A percentile compares a stretch with the other conserved stretches of the same genome.
Conservation (phyloP, 64 coral and sea anemone genomes). For the Trachythela sp. region DNA sequence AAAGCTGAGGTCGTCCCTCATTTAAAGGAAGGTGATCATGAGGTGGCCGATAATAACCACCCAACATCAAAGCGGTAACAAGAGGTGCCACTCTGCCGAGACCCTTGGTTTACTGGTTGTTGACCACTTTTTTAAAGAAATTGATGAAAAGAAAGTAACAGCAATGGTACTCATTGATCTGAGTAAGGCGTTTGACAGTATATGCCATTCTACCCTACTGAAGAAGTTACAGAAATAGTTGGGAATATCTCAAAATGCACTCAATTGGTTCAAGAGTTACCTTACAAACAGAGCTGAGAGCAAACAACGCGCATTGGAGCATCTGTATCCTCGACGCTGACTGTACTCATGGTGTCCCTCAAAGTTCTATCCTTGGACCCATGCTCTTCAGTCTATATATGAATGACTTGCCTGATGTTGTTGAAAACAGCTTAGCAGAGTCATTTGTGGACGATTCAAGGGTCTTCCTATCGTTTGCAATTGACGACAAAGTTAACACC, state of each 20-base stretch:
- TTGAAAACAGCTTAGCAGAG: not conserved
- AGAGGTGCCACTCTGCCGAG: constrained; percentile 24
- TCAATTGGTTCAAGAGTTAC: constrained; percentile 34
- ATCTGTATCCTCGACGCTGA: constrained; percentile 11
- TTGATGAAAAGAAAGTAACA: constrained; percentile 42
- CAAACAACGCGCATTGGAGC: constrained; percentile 14
- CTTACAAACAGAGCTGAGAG: constrained; percentile 22
- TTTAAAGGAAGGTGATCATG: not conserved
- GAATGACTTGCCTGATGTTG: constrained; percentile 29
- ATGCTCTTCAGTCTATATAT: constrained; percentile 37
- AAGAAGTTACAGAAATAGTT: constrained; percentile 30
- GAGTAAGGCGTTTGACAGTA: constrained; percentile 48
- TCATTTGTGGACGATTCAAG: not conserved
- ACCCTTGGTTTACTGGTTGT: constrained; percentile 18
- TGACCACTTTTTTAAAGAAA: constrained; percentile 44
- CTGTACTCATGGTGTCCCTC: constrained; percentile 23
- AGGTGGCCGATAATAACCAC: not conserved
- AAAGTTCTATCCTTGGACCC: constrained; percentile 24
- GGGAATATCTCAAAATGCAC: not conserved
- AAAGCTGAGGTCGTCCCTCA: no score
- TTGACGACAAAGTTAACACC: not conserved
- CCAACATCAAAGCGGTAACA: constrained; percentile 10
- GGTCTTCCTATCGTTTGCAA: constrained; percentile 38
- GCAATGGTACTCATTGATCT: constrained; percentile 53
- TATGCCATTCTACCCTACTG: constrained; percentile 34